phyloP scores from a whole-genome alignment of 2,113 vertebrate genomes.

The Illadopsis cleaveri region DNA sequence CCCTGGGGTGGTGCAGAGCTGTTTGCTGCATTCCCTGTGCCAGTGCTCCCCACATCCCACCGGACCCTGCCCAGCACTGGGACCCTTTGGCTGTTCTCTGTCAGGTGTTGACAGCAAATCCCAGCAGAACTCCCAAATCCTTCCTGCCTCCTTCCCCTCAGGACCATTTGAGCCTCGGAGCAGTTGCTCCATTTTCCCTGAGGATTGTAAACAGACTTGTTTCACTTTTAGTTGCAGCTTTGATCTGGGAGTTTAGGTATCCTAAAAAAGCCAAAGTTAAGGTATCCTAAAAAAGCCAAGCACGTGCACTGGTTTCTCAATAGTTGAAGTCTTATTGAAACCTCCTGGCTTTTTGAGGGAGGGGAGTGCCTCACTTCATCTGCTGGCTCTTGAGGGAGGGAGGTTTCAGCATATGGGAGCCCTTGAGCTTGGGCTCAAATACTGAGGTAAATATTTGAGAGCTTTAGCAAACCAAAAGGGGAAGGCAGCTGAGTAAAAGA shows the following conservation, averaged over 20 bases:
- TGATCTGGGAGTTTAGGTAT: not conserved
- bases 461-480: not conserved
- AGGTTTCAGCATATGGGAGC: not conserved
- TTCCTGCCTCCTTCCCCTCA: not conserved
- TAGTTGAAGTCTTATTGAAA: not conserved
- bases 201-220: not conserved
- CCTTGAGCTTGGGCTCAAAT: not conserved
- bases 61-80: not conserved
- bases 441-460: not conserved
- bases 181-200: not conserved
- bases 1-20: not conserved
- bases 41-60: not conserved
- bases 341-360: not conserved
- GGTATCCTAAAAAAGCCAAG: not conserved
- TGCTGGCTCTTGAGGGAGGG: not conserved
- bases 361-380: not conserved
- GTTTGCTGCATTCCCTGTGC: not conserved
- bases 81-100: not conserved
- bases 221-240: not conserved
- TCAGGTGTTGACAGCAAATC: not conserved
- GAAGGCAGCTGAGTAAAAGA: not conserved
- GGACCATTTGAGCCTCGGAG: not conserved
- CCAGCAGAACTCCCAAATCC: not conserved
- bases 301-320: not conserved
- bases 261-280: not conserved